Evolutionary conservation across 2,888 invertebrate genomes (phyloP).

Genomic region (Sturmia bella): DNA sequence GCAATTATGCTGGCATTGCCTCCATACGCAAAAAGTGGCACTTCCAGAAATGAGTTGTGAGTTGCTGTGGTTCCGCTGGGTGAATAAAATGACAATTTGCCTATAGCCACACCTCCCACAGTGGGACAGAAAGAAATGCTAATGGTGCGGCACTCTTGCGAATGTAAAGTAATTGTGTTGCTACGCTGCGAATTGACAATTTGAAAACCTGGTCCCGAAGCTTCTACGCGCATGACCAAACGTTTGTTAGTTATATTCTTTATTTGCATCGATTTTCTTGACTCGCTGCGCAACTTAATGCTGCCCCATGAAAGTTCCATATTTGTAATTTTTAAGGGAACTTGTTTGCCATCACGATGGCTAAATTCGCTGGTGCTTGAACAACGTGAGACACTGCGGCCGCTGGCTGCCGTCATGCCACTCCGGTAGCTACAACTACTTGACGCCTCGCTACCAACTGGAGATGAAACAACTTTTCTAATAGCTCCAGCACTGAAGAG

Average conservation of each 20-base stretch:
- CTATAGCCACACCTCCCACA: constrained; percentile 83
- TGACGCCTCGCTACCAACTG: constrained; percentile 74
- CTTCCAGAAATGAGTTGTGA: constrained; percentile 77
- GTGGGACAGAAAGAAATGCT: constrained; percentile 84
- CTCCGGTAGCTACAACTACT: constrained; percentile 66
- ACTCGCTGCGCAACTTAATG: constrained; percentile 83
- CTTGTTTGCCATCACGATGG: constrained; percentile 77
- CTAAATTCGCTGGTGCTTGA: constrained; percentile 81
- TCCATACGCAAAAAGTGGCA: constrained; percentile 84
- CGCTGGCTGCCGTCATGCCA: constrained; percentile 35
- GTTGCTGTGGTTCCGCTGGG: constrained; percentile 72
- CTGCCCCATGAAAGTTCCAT: constrained; percentile 85
- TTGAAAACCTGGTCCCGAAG: constrained; percentile 83
- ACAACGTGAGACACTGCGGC: constrained; percentile 78
- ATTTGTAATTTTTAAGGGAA: constrained; percentile 84
- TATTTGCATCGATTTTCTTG: constrained; percentile 83
- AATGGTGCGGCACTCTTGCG: constrained; percentile 84
- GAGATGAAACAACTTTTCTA: constrained; percentile 74
- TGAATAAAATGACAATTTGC: constrained; percentile 83
- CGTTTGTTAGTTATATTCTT: constrained; percentile 84
- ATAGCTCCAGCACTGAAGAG: constrained; percentile 24
- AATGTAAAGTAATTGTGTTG: constrained; percentile 82
- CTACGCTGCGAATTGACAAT: constrained; percentile 78
- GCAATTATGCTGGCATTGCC: constrained; percentile 83
- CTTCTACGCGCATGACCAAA: constrained; percentile 83